A percentile compares a stretch with the other conserved stretches of the same genome.
phyloP scores from a whole-genome alignment of 2,888 invertebrate species.

The Drosophila pseudotakahashii region DNA sequence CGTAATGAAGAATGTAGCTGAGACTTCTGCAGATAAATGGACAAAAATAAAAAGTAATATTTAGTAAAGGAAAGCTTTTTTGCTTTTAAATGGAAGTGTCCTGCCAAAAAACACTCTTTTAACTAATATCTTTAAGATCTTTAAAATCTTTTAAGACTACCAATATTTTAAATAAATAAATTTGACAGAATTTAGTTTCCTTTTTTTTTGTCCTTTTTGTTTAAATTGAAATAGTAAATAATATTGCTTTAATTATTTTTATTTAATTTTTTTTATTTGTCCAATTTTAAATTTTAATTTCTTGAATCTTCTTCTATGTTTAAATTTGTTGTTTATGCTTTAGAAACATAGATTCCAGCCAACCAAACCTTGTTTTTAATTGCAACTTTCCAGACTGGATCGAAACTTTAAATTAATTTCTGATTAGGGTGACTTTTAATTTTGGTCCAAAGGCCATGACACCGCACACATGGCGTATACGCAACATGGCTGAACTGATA shows the following conservation, averaged over 20 bases:
- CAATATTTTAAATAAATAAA: no score
- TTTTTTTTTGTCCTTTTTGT: no score
- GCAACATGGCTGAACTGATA: slow-evolving; percentile 30
- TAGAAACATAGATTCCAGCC: background rate
- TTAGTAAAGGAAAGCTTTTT: no score
- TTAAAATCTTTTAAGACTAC: no score
- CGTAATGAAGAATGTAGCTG: slow-evolving; percentile 10
- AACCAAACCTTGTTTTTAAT: background rate
- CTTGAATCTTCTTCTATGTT: no score
- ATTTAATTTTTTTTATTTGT: no score
- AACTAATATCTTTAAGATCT: no score
- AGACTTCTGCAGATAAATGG: background rate
- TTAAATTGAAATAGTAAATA: no score
- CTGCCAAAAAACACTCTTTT: no score
- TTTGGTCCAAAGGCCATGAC: slow-evolving; percentile 4
- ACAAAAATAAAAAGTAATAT: background rate
- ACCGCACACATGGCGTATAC: slow-evolving; percentile 35
- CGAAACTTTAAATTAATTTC: slow-evolving; percentile 7
- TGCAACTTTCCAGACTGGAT: background rate
- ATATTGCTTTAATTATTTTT: no score
- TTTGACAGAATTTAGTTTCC: no score
- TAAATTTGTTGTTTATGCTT: background rate
- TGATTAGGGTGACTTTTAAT: slow-evolving; percentile 22
- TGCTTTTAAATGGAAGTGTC: background rate
- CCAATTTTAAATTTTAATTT: no score